A percentile compares a stretch with the other conserved stretches of the same genome.
Evolutionary conservation across 2,113 vertebrate species (phyloP).

Genomic region (Syngnathus floridae): DNA sequence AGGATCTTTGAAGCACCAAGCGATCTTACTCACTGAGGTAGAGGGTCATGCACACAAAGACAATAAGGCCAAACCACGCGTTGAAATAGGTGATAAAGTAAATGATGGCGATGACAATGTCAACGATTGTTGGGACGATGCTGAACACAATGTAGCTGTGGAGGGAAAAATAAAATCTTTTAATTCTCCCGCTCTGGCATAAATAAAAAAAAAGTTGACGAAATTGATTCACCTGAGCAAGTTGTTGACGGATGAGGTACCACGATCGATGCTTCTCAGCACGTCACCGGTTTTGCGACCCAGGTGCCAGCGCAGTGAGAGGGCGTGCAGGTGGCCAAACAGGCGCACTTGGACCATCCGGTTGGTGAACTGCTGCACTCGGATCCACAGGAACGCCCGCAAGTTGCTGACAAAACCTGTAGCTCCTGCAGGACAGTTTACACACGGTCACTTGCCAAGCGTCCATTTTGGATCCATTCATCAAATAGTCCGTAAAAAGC

Average conservation of each 20-base stretch:
- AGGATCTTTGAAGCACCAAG: not conserved
- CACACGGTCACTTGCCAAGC: too few species aligned
- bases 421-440: conserved; percentile 52
- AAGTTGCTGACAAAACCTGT: conserved; percentile 88
- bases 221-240: conserved; percentile 77
- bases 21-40: conserved; percentile 85
- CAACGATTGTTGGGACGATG: conserved; percentile 85
- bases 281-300: conserved; percentile 88
- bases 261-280: conserved; percentile 85
- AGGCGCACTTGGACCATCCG: conserved; percentile 82
- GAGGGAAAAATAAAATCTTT: not conserved
- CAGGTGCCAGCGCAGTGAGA: conserved; percentile 92
- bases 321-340: conserved; percentile 82
- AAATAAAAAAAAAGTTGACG: not conserved
- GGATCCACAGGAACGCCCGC: conserved; percentile 91
- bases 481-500: too few species aligned
- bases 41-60: conserved; percentile 90
- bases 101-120: conserved; percentile 89
- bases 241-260: conserved; percentile 86
- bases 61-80: conserved; percentile 93
- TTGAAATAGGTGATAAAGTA: conserved; percentile 89
- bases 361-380: conserved; percentile 92
- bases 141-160: conserved; percentile 92
- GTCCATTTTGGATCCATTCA: too few species aligned
- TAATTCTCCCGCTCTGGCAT: not conserved